phyloP scores from a whole-genome alignment of 2,888 invertebrate genomes.

The Therioaphis trifolii region DNA sequence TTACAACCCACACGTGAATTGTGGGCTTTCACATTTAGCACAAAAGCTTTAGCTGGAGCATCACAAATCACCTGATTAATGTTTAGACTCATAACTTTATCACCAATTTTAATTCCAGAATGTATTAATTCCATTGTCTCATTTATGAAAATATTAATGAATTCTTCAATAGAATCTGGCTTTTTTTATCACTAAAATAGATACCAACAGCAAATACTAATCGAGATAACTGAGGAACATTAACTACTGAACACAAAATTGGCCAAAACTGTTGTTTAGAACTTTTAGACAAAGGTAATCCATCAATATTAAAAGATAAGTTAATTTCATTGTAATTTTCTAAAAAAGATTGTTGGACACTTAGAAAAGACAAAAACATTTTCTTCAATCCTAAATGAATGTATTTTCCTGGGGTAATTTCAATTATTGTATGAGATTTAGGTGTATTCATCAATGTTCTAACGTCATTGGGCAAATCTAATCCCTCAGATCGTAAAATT shows the following conservation, averaged over 20 bases:
- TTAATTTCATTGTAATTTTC: neutral
- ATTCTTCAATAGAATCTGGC: slow-evolving; percentile 1
- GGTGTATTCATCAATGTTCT: slow-evolving; percentile 27
- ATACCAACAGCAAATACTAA: too few relatives aligned
- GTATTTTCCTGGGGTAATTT: neutral
- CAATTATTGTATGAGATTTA: neutral
- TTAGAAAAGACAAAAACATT: neutral
- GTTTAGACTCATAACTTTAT: neutral
- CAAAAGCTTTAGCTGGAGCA: slow-evolving; percentile 38
- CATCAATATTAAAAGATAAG: slow-evolving; percentile 5
- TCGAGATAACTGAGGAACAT: too few relatives aligned
- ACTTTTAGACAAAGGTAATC: neutral
- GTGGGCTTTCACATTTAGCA: slow-evolving; percentile 21
- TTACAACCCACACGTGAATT: neutral
- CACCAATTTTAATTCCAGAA: neutral
- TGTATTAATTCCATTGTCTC: neutral
- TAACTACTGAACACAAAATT: too few relatives aligned
- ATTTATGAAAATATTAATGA: slow-evolving; percentile 8
- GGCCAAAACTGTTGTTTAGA: too few relatives aligned
- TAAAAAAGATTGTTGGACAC: neutral
- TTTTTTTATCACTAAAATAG: neutral
- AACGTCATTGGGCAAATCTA: slow-evolving; percentile 9
- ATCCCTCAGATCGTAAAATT: neutral
- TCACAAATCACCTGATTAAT: neutral
- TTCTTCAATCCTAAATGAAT: slow-evolving; percentile 21